These are phyloP conservation scores for Venustaconcha ellipsiformis DNA, from an alignment of 1,140 invertebrate species.

Conservation along the genomic window DNA sequence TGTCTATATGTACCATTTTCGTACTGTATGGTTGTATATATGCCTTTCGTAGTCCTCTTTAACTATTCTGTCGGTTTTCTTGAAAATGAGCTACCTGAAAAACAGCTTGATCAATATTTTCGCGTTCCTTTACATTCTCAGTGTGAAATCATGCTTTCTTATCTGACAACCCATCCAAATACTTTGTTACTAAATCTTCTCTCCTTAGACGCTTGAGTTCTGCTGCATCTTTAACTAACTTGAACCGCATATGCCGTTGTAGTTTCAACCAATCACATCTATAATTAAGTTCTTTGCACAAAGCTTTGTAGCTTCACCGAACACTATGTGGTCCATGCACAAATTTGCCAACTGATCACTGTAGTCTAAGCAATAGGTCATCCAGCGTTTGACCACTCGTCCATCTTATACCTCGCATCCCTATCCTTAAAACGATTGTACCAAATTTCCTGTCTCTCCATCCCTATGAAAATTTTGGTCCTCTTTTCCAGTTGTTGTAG, in stretches of 20 bases:
- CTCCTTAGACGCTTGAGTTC: neutral
- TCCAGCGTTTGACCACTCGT: constrained; percentile 10
- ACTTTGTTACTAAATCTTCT: neutral
- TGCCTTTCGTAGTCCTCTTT: neutral
- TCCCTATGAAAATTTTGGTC: constrained; percentile 25
- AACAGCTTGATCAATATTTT: constrained; percentile 28
- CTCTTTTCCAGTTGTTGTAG: neutral
- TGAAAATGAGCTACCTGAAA: constrained; percentile 14
- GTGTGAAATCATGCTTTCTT: neutral
- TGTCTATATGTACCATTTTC: too few species aligned
- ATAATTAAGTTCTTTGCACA: constrained; percentile 20
- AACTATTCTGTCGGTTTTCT: constrained; percentile 6
- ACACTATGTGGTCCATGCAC: constrained; percentile 12
- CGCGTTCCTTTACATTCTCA: constrained; percentile 19
- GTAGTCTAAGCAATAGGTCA: constrained; percentile 30
- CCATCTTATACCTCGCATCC: constrained; percentile 14
- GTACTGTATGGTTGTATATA: neutral
- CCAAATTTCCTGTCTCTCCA: constrained; percentile 30
- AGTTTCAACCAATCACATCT: constrained; percentile 31
- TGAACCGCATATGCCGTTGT: constrained; percentile 18
- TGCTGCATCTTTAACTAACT: constrained; percentile 19
- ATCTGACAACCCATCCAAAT: neutral
- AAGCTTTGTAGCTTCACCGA: constrained; percentile 13
- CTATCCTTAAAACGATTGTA: constrained; percentile 4
- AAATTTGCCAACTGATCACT: constrained; percentile 27